These are phyloP conservation scores for Sthenelais limicola DNA, from an alignment of 2,888 invertebrate genomes.

Conservation along the genomic window DNA sequence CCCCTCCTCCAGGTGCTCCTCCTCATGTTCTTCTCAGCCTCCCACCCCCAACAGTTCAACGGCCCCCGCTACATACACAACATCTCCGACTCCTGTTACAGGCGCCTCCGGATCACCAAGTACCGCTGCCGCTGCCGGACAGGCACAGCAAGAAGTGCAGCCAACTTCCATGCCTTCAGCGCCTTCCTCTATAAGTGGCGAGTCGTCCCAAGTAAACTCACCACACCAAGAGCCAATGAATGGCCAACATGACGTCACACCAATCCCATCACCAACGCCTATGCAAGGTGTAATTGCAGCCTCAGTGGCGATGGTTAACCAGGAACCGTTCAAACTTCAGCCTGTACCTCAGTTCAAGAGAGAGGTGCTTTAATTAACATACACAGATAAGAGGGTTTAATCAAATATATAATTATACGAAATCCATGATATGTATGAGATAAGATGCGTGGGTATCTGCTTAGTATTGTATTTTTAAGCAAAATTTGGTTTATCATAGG, in stretches of 20 bases:
- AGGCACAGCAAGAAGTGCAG: no score
- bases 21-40: conserved; percentile 3
- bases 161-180: no score
- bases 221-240: conserved; percentile 3
- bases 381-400: no score
- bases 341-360: conserved; percentile 37
- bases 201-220: conserved; percentile 3
- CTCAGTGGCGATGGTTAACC: conserved; percentile 8
- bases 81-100: not conserved
- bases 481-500: no score
- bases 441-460: no score
- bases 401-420: no score
- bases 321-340: conserved; percentile 35
- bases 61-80: not conserved
- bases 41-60: not conserved
- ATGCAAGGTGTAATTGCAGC: conserved; percentile 24
- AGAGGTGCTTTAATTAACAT: conserved; percentile 26
- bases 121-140: no score
- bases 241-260: conserved; percentile 37
- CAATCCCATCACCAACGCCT: conserved; percentile 37
- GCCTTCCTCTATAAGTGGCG: no score
- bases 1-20: conserved; percentile 36
- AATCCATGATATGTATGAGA: no score
- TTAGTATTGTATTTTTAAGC: no score
- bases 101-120: no score